A percentile compares a stretch with the other conserved stretches of the same genome.
Conservation (phyloP, 2,888 invertebrate species). For the Trypoxylon attenuatum region DNA sequence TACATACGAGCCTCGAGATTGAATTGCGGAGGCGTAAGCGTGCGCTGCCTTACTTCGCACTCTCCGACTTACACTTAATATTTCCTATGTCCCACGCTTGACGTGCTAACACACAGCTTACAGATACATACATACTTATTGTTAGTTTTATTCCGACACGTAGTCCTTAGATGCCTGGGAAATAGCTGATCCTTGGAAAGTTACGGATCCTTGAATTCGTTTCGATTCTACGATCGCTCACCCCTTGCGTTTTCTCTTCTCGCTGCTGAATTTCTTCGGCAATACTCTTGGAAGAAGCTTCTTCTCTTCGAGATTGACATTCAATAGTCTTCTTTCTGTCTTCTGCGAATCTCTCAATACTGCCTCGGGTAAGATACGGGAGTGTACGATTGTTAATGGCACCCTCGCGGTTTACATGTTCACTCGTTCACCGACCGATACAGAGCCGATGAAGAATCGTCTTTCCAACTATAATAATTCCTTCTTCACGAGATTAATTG, state of each 20-base stretch:
- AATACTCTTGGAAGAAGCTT: neutral
- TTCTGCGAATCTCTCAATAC: too few relatives aligned
- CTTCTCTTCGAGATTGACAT: neutral
- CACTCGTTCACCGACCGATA: too few relatives aligned
- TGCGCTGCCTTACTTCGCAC: constrained; percentile 7
- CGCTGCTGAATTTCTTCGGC: neutral
- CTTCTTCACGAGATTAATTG: too few relatives aligned
- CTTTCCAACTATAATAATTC: too few relatives aligned
- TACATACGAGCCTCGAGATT: too few relatives aligned
- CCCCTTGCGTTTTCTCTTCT: too few relatives aligned
- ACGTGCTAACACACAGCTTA: constrained; percentile 57
- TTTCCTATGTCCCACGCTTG: constrained; percentile 45
- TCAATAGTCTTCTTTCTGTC: neutral
- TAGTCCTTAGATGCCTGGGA: constrained; percentile 50
- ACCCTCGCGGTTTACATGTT: too few relatives aligned
- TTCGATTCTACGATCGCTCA: neutral
- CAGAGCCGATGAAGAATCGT: too few relatives aligned
- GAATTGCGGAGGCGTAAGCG: neutral
- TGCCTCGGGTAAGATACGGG: too few relatives aligned
- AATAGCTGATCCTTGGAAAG: constrained; percentile 30
- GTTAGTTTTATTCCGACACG: too few relatives aligned
- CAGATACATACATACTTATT: constrained; percentile 58
- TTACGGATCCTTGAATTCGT: constrained; percentile 20
- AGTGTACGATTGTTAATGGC: too few relatives aligned
- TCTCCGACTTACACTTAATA: too few relatives aligned